These are phyloP conservation scores for Anhinga rufa DNA, from an alignment of 2,113 vertebrate genomes.

Conservation along the genomic window DNA sequence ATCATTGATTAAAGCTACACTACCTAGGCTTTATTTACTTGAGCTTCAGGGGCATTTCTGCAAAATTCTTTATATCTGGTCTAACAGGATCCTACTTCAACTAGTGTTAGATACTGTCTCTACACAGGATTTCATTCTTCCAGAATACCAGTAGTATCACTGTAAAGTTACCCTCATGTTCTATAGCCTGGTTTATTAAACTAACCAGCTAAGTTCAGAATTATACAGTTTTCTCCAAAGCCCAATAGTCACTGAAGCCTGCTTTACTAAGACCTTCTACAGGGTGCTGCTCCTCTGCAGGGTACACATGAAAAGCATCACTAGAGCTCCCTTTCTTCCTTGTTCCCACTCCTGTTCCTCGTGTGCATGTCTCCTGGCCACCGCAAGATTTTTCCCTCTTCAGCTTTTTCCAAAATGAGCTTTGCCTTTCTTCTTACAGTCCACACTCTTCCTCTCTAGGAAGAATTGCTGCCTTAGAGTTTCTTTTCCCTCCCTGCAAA, in stretches of 20 bases:
- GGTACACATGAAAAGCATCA: neutral
- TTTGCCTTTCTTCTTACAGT: neutral
- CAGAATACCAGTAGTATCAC: neutral
- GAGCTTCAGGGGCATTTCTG: neutral
- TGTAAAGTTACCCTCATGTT: neutral
- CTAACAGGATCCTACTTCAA: neutral
- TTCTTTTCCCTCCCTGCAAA: neutral
- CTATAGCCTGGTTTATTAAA: neutral
- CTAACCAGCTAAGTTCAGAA: neutral
- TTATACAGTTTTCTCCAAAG: neutral
- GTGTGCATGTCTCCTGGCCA: neutral
- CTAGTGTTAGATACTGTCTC: neutral
- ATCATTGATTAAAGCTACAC: neutral
- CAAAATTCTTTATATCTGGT: neutral
- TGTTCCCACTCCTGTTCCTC: neutral
- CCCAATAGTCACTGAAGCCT: neutral
- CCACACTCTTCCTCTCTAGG: neutral
- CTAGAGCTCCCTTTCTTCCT: neutral
- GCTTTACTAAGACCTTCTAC: neutral
- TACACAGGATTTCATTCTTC: neutral
- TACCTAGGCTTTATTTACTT: neutral
- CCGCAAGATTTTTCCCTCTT: neutral
- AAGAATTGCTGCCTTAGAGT: neutral
- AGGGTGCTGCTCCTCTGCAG: neutral
- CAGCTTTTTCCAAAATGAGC: neutral